Base-by-base conservation (phyloP, 2,888 invertebrate species). In the Salticus scenicus region DNA sequence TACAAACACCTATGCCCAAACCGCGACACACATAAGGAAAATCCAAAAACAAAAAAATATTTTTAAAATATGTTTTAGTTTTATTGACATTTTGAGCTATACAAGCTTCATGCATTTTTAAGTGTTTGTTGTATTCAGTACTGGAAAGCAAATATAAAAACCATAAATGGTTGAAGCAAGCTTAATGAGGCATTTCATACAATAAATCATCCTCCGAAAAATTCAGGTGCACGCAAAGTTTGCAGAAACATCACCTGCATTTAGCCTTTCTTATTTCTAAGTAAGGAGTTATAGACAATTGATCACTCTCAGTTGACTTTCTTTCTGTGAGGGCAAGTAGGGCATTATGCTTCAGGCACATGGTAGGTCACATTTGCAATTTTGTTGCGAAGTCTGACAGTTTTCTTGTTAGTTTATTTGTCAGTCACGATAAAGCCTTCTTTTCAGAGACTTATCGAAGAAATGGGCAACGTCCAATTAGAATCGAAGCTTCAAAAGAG, bases 161-260 rank as follows among this genome's bases (percentile, higher is more conserved):
- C n/a, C 8, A 28, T 37, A 69, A 69, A 69, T 69, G 41, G 69
- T 37, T 41, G 37, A 69, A 24, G n/a, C 20, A 69, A 37, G 31
- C 24, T 69, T 69, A 69, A 69, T 69, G 33, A 69, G n/a, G 37
- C 14, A 69, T 37, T 20, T 17, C 69, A 37, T 8, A 12, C 31
- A 20, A 69, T 69, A 69, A 37, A 69, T 69, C 69, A 69, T 69
- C n/a, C n/a, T n/a, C n/a, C 30, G 41, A 69, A 37, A 37, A 37
- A 69, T 69, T 20, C 66, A 66, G 66, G 31, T 31, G 66, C 66
- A 30, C 30, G 28, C 14, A 17, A 31, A 66, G 30, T 28, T 31
- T 31, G 14, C 14, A 30, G 66, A 66, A 66, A 66, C 66, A 66
- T 66, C 66, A 30, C 30, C 66, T 31, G 30, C 14, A 66, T 66